Evolutionary conservation across 2,888 invertebrate species (phyloP).

Genomic region (Tetranychus truncatus): DNA sequence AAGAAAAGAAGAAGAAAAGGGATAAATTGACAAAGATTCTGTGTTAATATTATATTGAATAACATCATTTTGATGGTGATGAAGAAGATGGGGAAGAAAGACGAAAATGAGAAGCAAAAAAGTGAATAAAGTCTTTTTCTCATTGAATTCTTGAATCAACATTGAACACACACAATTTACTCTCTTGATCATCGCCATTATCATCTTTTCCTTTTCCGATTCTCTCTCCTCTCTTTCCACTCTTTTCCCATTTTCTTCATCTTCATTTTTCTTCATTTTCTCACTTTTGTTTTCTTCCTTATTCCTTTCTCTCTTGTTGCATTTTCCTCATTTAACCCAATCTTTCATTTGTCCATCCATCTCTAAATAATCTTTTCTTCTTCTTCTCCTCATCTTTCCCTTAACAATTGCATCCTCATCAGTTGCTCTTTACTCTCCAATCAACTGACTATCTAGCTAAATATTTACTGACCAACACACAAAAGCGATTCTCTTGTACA

Average conservation of each 20-base stretch:
- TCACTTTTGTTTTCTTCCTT: not conserved
- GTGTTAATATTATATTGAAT: not conserved
- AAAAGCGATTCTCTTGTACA: not conserved
- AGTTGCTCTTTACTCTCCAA: not conserved
- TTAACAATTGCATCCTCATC: not conserved
- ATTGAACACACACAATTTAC: not conserved
- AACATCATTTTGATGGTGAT: not conserved
- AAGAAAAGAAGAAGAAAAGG: not conserved
- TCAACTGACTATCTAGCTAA: not conserved
- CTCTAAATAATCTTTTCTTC: not conserved
- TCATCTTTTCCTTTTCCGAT: conserved; percentile 9
- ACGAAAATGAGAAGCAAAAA: not conserved
- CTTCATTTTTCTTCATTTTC: not conserved
- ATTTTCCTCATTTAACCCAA: not conserved
- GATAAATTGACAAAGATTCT: not conserved
- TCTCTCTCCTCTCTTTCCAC: not conserved
- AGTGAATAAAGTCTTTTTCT: not conserved
- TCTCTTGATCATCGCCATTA: not conserved
- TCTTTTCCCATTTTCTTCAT: not conserved
- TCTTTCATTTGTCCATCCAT: not conserved
- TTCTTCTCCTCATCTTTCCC: not conserved
- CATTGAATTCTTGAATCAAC: not conserved
- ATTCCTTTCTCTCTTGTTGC: conserved; percentile 2
- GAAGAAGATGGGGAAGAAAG: not conserved
- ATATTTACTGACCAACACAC: not conserved